Percentiles rank a stretch among this genome's conserved stretches.
These are phyloP conservation scores for Pantherophis vulpinus DNA, from an alignment of 2,797 vertebrate genomes.

Conservation along the genomic window DNA sequence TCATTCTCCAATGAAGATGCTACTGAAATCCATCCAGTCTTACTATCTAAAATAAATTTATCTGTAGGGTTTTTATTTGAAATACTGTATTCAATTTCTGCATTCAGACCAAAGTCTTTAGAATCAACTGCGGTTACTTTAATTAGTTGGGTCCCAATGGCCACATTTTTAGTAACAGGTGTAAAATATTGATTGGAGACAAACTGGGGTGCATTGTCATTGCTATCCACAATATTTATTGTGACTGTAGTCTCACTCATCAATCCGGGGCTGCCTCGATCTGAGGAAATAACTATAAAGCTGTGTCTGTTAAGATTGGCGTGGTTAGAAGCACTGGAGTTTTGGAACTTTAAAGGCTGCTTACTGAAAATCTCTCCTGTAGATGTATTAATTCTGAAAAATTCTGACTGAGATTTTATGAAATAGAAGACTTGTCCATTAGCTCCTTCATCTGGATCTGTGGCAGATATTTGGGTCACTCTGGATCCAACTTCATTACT, in stretches of 20 bases:
- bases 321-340: constrained; percentile 82
- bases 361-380: constrained; percentile 93
- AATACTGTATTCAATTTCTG: constrained; percentile 87
- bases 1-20: constrained; percentile 84
- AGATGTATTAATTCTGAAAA: constrained; percentile 91
- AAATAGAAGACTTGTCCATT: constrained; percentile 97
- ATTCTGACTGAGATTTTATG: constrained; percentile 94
- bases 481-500: constrained; percentile 84
- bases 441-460: constrained; percentile 87
- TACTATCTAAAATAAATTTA: constrained; percentile 87
- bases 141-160: constrained; percentile 86
- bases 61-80: constrained; percentile 77
- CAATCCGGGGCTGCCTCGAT: constrained; percentile 85
- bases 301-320: constrained; percentile 93
- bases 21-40: constrained; percentile 89
- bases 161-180: constrained; percentile 93
- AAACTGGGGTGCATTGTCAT: constrained; percentile 90
- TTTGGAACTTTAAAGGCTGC: constrained; percentile 88
- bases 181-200: constrained; percentile 83
- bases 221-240: constrained; percentile 92
- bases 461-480: constrained; percentile 87
- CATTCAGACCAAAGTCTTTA: constrained; percentile 94
- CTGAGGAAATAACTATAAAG: constrained; percentile 94
- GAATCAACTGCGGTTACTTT: constrained; percentile 85
- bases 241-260: constrained; percentile 96